Base-by-base conservation (phyloP, 2,113 vertebrate species). In the Chlorodrepanis virens region DNA sequence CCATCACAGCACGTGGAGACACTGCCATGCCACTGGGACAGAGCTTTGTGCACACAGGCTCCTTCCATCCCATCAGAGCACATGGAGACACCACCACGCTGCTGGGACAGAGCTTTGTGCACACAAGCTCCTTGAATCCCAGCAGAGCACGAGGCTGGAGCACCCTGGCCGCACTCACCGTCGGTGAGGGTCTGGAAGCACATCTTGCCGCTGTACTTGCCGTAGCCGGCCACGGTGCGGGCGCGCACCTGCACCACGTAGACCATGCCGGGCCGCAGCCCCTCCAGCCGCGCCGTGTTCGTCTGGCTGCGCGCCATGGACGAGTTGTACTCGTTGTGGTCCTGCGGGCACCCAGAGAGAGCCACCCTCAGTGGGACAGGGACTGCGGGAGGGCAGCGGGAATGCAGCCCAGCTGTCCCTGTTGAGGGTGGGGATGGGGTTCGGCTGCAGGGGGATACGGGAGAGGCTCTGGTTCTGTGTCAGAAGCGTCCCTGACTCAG, bases 191-290 rank as follows among this genome's bases (percentile, higher is more conserved):
- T 99, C 98, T 99, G 99, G 99, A 99, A 99, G 98, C 99, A 99
- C 99, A 99, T 99, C 98, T 99, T 99, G 96, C 99, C 99, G n/a
- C 99, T 99, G 98, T 99, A 99, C 97, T 99, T 99, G 97, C 99
- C 99, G 8, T 99, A 99, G 92, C 99, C 99, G 2, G 99, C 99
- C 93, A 99, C 99, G 0, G 99, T 99, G 96, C 99, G 98, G 4
- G 99, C 99, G 4, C 99, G 98, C 97, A 99, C 99, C 98, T 99
- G 99, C 25, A 99, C 99, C 96, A 99, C 99, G 4, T 99, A 99
- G 12, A 99, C 98, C 57, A 99, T 99, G 68, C 99, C 99, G 0
- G 99, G 98, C 69, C 99, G 96, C 61, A 99, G 98, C 85, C 98
- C 98, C 39, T 99, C 99, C 27, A 99, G 98, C 9, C 98, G 98